Evolutionary conservation across 2,113 vertebrate genomes (phyloP).

Genomic region (Sialia sialis): DNA sequence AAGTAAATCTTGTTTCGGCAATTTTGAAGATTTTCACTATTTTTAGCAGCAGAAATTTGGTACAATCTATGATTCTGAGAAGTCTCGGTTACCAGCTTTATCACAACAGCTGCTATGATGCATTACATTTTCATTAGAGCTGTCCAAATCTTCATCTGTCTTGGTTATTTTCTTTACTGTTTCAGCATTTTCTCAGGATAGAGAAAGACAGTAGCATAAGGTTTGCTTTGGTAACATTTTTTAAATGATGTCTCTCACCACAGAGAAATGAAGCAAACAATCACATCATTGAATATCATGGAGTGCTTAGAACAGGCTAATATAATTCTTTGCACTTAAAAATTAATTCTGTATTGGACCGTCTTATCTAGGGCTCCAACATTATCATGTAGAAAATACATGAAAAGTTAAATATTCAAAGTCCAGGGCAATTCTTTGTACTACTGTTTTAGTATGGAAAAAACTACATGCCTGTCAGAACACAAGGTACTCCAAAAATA

Average conservation of each 20-base stretch:
- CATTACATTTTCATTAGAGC: background rate
- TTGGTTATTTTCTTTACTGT: background rate
- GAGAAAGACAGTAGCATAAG: background rate
- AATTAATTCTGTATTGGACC: background rate
- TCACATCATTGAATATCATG: background rate
- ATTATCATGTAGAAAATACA: background rate
- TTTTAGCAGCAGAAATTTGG: background rate
- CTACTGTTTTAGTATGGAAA: background rate
- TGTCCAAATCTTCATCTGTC: background rate
- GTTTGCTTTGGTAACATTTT: background rate
- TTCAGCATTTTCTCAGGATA: background rate
- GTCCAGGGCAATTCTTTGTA: background rate
- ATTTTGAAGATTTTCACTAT: background rate
- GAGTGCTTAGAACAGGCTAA: background rate
- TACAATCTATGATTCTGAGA: background rate
- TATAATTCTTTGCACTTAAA: background rate
- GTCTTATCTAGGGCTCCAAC: background rate
- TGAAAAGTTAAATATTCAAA: background rate
- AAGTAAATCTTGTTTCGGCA: background rate
- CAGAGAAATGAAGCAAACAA: background rate
- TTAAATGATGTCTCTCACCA: background rate
- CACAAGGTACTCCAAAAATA: background rate
- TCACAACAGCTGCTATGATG: background rate
- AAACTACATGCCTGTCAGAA: background rate
- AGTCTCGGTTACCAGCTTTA: background rate